phyloP scores from a whole-genome alignment of 1,140 invertebrate species.

The Caenorhabditis remanei region DNA sequence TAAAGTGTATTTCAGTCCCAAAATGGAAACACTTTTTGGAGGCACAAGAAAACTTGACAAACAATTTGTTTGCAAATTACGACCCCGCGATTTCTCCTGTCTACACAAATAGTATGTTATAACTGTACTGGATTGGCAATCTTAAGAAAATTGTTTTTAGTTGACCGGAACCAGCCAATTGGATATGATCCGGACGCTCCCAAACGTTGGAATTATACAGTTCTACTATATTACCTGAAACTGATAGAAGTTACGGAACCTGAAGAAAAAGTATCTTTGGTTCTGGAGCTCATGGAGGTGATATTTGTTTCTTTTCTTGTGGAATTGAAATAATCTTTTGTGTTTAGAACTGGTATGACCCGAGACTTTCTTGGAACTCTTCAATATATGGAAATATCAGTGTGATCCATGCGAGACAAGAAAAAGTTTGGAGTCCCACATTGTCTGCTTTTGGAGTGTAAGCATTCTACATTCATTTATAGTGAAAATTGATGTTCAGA shows the following conservation, averaged over 20 bases:
- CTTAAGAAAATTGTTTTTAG: not conserved
- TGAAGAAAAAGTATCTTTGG: not conserved
- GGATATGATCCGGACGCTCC: constrained; percentile 8
- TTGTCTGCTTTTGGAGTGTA: not conserved
- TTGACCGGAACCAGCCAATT: not conserved
- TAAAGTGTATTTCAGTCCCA: not conserved
- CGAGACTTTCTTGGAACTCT: not conserved
- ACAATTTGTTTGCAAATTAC: not conserved
- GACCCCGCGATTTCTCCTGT: not conserved
- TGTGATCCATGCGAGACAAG: not conserved
- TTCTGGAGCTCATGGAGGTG: constrained; percentile 1
- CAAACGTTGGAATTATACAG: not conserved
- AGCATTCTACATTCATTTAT: not conserved
- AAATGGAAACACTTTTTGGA: not conserved
- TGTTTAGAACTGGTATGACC: not conserved
- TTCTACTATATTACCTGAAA: not conserved
- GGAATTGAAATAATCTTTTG: not conserved
- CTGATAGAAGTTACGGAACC: not conserved
- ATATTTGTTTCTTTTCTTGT: not conserved
- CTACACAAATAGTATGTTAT: not conserved
- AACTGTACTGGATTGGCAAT: too few relatives aligned
- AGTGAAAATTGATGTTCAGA: not conserved
- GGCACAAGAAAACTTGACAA: not conserved
- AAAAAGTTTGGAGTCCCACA: constrained; percentile 1
- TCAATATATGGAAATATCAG: not conserved